phyloP scores from a whole-genome alignment of 2,888 invertebrate genomes.

The Eilema sororculum region DNA sequence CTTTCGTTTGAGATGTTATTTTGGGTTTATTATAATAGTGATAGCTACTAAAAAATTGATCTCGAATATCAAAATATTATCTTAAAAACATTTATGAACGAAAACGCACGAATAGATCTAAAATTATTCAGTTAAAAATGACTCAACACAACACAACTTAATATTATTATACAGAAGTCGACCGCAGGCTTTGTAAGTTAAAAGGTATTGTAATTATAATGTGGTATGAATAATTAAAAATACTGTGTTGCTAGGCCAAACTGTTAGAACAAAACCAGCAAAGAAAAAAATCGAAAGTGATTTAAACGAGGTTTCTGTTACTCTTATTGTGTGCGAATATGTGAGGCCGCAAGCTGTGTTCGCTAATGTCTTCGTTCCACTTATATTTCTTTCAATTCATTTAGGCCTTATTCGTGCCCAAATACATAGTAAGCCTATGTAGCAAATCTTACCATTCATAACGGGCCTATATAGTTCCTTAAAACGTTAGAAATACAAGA shows the following conservation, averaged over 20 bases:
- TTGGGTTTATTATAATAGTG: too few species aligned
- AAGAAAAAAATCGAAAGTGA: slow-evolving; percentile 8
- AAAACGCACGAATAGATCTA: not conserved
- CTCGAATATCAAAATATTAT: too few species aligned
- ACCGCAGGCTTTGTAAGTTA: not conserved
- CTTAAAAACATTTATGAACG: not conserved
- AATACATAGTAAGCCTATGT: not conserved
- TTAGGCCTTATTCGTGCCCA: not conserved
- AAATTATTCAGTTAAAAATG: not conserved
- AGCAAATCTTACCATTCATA: not conserved
- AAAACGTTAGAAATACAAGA: not conserved
- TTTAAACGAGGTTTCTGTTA: slow-evolving; percentile 6
- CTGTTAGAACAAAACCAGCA: not conserved
- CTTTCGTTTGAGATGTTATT: too few species aligned
- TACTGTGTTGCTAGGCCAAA: not conserved
- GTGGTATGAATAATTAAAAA: not conserved
- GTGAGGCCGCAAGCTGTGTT: slow-evolving; percentile 1
- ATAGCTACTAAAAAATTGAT: too few species aligned
- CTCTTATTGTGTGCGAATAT: not conserved
- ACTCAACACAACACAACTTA: not conserved
- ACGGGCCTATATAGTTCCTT: not conserved
- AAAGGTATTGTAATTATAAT: not conserved
- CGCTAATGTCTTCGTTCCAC: slow-evolving; percentile 1
- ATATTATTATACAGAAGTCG: not conserved
- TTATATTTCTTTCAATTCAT: not conserved